Evolutionary conservation across 92 coral and sea anemone genomes (phyloP).

Genomic region (Zoanthus sociatus): DNA sequence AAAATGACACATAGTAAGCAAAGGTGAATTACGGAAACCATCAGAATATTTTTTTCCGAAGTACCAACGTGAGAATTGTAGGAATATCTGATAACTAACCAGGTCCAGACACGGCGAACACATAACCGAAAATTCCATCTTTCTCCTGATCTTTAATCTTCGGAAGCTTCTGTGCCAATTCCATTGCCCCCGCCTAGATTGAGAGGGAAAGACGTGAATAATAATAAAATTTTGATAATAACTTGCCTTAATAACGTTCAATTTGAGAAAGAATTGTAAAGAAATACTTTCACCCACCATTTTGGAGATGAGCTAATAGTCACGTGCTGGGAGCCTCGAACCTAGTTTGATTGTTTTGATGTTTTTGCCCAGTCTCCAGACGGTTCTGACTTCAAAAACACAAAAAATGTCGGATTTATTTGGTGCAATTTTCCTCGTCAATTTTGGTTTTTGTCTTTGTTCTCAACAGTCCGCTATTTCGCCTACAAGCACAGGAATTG

Average conservation of each 20-base stretch:
- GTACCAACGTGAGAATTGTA: not conserved
- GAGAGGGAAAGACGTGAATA: constrained; percentile 2
- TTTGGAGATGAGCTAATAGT: constrained; percentile 88
- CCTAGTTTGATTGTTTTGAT: not conserved
- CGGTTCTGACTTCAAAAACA: not conserved
- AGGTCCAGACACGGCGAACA: constrained; percentile 99
- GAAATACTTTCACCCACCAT: constrained; percentile 80
- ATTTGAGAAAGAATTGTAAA: constrained; percentile 14
- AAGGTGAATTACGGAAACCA: not conserved
- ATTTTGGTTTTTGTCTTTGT: not conserved
- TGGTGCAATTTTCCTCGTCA: not conserved
- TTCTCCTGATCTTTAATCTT: constrained; percentile 89
- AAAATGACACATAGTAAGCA: not conserved
- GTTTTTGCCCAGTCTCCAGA: constrained; percentile 24
- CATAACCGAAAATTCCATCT: constrained; percentile 91
- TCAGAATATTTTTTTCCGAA: not conserved
- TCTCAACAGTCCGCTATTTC: constrained; percentile 30
- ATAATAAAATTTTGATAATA: not conserved
- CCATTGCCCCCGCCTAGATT: constrained; percentile 93
- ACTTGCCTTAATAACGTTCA: constrained; percentile 13
- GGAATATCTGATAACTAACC: constrained; percentile 62
- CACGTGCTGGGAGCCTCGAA: constrained; percentile 73
- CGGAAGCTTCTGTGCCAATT: constrained; percentile 79
- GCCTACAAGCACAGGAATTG: constrained; percentile 28
- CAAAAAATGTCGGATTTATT: constrained; percentile 25